Percentiles rank a stretch among this genome's conserved stretches.
Evolutionary conservation across 2,797 vertebrate genomes (phyloP).

Genomic region (Xenopus petersii): DNA sequence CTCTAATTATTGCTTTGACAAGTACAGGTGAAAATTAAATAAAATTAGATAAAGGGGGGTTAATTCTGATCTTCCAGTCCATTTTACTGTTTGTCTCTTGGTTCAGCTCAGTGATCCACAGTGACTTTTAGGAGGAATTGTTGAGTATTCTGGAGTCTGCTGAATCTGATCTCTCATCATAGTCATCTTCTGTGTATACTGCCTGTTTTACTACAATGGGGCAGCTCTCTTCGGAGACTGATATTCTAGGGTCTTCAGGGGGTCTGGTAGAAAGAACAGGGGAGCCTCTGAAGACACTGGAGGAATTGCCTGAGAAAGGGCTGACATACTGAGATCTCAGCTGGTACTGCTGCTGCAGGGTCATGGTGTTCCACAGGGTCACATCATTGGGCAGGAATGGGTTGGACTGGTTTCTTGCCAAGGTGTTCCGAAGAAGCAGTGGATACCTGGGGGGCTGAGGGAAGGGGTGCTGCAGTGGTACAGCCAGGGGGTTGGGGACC

Average conservation of each 20-base stretch:
- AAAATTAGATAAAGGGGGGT: conserved; percentile 43
- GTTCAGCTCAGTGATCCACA: background rate
- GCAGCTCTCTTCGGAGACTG: conserved; percentile 81
- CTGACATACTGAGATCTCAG: conserved; percentile 90
- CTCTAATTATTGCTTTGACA: conserved; percentile 17
- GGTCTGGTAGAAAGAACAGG: conserved; percentile 76
- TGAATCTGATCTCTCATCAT: conserved; percentile 91
- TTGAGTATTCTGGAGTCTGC: conserved; percentile 90
- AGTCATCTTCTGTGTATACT: conserved; percentile 91
- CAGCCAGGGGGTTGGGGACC: conserved; percentile 72
- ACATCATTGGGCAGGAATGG: conserved; percentile 90
- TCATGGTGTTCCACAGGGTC: conserved; percentile 96
- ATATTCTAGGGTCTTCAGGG: conserved; percentile 80
- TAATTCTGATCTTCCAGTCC: background rate
- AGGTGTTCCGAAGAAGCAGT: conserved; percentile 87
- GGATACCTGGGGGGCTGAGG: conserved; percentile 91
- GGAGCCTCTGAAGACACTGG: conserved; percentile 80
- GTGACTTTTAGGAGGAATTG: conserved; percentile 74
- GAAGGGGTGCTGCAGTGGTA: conserved; percentile 89
- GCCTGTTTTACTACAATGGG: conserved; percentile 81
- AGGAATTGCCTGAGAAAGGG: conserved; percentile 76
- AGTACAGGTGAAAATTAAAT: conserved; percentile 56
- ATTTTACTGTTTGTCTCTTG: background rate
- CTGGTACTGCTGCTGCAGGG: conserved; percentile 95
- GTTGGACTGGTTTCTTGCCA: conserved; percentile 82